A percentile compares a stretch with the other conserved stretches of the same genome.
Conservation (phyloP, 2,113 vertebrate genomes). For the Chaetodon auriga region DNA sequence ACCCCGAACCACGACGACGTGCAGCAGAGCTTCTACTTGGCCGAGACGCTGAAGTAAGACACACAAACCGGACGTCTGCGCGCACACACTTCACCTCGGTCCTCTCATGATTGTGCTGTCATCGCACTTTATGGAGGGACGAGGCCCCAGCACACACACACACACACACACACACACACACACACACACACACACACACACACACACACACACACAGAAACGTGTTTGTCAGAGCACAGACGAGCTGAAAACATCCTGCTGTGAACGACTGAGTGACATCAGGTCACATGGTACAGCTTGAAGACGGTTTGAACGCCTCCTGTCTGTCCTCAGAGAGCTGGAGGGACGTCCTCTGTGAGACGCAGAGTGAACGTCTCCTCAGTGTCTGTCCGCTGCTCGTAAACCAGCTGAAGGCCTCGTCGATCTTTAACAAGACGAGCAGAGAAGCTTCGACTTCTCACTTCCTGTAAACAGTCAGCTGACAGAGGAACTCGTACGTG, state of each 20-base stretch:
- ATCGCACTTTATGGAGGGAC: constrained; percentile 14
- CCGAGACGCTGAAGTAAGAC: constrained; percentile 97
- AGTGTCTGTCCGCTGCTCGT: too few relatives aligned
- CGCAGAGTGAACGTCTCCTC: too few relatives aligned
- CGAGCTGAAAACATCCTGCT: neutral
- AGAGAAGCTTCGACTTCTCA: neutral
- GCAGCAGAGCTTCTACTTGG: constrained; percentile 97
- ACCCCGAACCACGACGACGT: constrained; percentile 92
- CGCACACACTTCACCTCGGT: constrained; percentile 19
- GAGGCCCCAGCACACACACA: constrained; percentile 1
- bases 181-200: constrained; percentile 2
- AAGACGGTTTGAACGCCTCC: neutral
- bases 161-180: neutral
- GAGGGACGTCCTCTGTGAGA: neutral
- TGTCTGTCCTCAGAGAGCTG: neutral
- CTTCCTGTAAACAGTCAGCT: too few relatives aligned
- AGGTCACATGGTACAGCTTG: too few relatives aligned
- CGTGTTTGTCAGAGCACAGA: too few relatives aligned
- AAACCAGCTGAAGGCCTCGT: too few relatives aligned
- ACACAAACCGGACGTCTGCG: neutral
- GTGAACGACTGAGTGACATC: neutral
- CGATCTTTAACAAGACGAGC: neutral
- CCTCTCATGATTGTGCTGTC: constrained; percentile 47
- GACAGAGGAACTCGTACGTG: too few relatives aligned
- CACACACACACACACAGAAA: neutral